Evolutionary conservation across 2,888 invertebrate genomes (phyloP), one percentile per base, ranked within the genome.

Genomic region (Candidula unifasciata): DNA sequence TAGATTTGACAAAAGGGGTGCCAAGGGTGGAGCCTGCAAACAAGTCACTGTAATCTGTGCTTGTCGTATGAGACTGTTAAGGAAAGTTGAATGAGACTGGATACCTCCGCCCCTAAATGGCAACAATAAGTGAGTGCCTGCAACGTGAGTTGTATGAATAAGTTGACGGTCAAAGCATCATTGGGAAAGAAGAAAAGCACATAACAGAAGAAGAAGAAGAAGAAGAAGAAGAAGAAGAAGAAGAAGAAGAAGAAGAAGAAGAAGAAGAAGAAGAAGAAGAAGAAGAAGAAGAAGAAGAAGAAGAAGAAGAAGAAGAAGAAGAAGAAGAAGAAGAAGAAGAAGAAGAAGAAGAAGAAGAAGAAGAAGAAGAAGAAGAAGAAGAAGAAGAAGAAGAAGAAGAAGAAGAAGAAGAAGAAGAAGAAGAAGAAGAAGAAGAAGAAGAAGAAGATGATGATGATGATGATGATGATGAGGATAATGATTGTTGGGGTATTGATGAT

Each of bases 391-490:
- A 16, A 57, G 78, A 8, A 57, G 78, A 54, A 57, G 78, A 8
- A 57, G 78, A 16, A 57, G 78, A 16, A 57, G 78, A n/a, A 57
- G 78, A 54, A 57, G 57, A n/a, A 27, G 78, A 78, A 57, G 78
- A 78, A 57, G 78, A 78, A 57, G 78, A 78, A 57, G 78, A 54
- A 57, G 78, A 78, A 57, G 78, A 78, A 57, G 78, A 78, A 57
- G 78, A 78, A 57, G 78, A 78, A 57, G 78, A 78, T 78, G 78
- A 3, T 78, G 78, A 57, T 80, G 80, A 80, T 80, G 68, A 8
- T 80, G 80, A 80, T 80, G 80, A 80, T 80, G 80, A 80, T 80
- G 80, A 80, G 66, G 80, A 80, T 80, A 66, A 68, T 80, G 80
- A 80, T 80, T 66, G 66, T 80, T 66, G 8, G 66, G 80, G 66